Conservation (phyloP, 2,113 vertebrate genomes). For the Oostethus manadensis region DNA sequence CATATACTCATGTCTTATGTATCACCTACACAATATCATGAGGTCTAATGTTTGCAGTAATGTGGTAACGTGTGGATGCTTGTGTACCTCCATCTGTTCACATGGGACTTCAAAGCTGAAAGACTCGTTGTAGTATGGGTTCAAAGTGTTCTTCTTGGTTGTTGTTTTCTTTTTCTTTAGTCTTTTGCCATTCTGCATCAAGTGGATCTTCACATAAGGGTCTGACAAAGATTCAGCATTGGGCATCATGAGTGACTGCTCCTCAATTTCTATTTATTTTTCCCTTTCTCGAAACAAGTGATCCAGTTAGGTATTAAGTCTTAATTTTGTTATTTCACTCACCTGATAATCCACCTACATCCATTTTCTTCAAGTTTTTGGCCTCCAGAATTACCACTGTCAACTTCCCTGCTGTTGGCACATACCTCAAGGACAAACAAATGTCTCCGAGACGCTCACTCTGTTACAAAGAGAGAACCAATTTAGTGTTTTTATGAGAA, state of each 20-base stretch:
- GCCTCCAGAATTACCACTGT: constrained; percentile 93
- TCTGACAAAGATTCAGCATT: constrained; percentile 69
- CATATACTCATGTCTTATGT: constrained; percentile 11
- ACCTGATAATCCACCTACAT: constrained; percentile 95
- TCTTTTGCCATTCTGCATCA: constrained; percentile 96
- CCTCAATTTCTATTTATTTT: not conserved
- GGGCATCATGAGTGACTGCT: not conserved
- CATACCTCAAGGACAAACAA: constrained; percentile 88
- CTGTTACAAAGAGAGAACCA: constrained; percentile 50
- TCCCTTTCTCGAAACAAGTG: no score
- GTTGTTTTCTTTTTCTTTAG: constrained; percentile 99
- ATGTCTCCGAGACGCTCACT: constrained; percentile 89
- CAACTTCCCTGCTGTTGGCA: constrained; percentile 83
- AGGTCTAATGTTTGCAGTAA: no score
- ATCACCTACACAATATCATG: not conserved
- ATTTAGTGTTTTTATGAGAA: no score
- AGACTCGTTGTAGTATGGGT: constrained; percentile 80
- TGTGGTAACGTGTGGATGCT: not conserved
- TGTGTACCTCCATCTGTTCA: constrained; percentile 90
- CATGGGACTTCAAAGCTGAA: constrained; percentile 98
- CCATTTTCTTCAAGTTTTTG: constrained; percentile 92
- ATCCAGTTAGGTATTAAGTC: not conserved
- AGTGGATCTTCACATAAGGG: constrained; percentile 95
- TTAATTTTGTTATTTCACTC: constrained; percentile 18
- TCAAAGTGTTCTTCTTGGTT: constrained; percentile 97